Percentiles rank a stretch among this genome's conserved stretches.
phyloP scores from a whole-genome alignment of 2,113 vertebrate species.

The Onychorhynchus coronatus region DNA sequence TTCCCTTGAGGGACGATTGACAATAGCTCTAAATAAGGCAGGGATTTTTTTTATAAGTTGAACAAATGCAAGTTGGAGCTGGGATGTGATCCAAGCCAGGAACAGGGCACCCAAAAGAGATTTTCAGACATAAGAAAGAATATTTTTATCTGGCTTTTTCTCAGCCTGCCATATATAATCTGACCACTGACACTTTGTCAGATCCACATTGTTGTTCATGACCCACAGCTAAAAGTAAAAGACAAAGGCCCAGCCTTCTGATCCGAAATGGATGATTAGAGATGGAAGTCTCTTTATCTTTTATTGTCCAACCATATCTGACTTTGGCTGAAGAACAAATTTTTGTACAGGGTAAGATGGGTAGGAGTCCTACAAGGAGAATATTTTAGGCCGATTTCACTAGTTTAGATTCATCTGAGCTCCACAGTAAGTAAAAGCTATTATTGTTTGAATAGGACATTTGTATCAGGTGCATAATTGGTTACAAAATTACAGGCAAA shows the following conservation, averaged over 20 bases:
- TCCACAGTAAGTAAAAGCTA: background rate
- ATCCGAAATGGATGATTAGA: background rate
- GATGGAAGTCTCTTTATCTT: background rate
- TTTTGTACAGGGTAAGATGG: background rate
- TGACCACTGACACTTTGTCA: background rate
- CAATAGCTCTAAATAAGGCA: background rate
- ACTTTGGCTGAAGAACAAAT: background rate
- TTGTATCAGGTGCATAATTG: conserved; percentile 6
- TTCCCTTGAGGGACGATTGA: background rate
- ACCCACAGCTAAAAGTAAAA: background rate
- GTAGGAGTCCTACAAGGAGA: background rate
- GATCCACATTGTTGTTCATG: background rate
- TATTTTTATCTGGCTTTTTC: background rate
- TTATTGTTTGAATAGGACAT: conserved; percentile 17
- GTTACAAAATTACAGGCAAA: conserved; percentile 3
- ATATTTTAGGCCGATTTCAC: background rate
- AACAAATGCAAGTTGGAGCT: background rate
- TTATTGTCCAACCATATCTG: background rate
- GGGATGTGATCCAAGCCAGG: background rate
- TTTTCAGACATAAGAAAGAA: background rate
- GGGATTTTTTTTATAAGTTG: background rate
- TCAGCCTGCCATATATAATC: background rate
- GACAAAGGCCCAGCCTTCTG: background rate
- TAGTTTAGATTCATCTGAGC: conserved; percentile 10
- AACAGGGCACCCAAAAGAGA: background rate